phyloP scores from a whole-genome alignment of 2,113 vertebrate species.

The Narcine bancroftii region DNA sequence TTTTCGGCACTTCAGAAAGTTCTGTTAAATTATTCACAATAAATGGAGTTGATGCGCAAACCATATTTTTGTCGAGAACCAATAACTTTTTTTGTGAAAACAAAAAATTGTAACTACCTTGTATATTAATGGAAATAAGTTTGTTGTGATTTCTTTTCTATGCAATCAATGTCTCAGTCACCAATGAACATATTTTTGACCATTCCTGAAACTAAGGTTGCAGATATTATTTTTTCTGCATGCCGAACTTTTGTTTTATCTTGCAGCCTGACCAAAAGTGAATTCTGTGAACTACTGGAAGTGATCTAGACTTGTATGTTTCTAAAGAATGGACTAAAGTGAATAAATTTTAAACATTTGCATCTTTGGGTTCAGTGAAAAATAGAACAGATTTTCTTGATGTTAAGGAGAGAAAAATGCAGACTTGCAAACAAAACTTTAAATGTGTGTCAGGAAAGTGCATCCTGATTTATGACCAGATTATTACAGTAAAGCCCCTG shows the following conservation, averaged over 20 bases:
- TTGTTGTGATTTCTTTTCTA: neutral
- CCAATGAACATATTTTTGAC: neutral
- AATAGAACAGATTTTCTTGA: neutral
- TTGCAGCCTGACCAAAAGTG: neutral
- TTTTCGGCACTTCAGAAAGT: neutral
- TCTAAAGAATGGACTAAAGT: neutral
- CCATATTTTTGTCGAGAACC: neutral
- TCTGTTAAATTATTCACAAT: neutral
- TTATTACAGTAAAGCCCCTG: too few species aligned
- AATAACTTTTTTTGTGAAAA: neutral
- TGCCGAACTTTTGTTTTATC: too few species aligned
- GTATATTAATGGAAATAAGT: neutral
- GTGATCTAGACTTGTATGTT: neutral
- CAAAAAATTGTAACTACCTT: neutral
- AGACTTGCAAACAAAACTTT: neutral
- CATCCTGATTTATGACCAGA: too few species aligned
- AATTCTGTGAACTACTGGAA: neutral
- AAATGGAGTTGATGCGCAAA: neutral
- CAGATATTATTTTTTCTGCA: neutral
- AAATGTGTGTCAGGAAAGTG: too few species aligned
- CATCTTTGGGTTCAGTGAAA: neutral
- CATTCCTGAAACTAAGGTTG: neutral
- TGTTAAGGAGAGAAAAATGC: neutral
- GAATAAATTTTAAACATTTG: neutral
- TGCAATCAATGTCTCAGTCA: neutral